Percentiles rank a stretch among this genome's conserved stretches.
These are phyloP conservation scores for Poeciliopsis presidionis DNA, from an alignment of 2,797 vertebrate genomes.

Conservation along the genomic window DNA sequence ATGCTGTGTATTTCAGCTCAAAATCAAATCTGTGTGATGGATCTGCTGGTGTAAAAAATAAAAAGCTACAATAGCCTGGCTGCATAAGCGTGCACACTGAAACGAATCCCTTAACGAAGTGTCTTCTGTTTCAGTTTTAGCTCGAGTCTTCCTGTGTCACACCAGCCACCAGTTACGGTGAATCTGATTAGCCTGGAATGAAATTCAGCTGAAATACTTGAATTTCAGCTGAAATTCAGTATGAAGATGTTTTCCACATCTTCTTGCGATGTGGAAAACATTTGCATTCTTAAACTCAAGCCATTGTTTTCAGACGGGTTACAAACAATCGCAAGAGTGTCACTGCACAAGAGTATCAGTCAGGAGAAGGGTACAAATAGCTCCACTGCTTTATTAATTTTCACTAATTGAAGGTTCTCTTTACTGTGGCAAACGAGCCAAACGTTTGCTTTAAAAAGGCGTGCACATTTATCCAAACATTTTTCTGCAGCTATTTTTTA, in stretches of 20 bases:
- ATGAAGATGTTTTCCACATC: no score
- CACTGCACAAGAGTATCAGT: not conserved
- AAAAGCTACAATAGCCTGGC: not conserved
- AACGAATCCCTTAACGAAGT: not conserved
- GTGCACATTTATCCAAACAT: not conserved
- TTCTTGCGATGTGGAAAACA: not conserved
- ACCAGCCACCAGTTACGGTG: not conserved
- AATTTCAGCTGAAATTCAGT: no score
- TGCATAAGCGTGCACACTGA: not conserved
- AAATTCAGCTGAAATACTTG: not conserved
- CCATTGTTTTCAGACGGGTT: not conserved
- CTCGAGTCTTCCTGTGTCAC: not conserved
- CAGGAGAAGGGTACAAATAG: not conserved
- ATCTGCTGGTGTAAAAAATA: not conserved
- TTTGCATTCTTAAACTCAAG: not conserved
- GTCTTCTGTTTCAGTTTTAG: not conserved
- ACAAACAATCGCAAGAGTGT: not conserved
- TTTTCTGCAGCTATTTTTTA: not conserved
- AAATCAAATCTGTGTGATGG: not conserved
- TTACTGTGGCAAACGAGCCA: no score
- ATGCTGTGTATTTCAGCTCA: not conserved
- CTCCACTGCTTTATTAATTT: not conserved
- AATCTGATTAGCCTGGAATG: not conserved
- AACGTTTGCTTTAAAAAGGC: not conserved
- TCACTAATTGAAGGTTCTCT: not conserved